A percentile compares a stretch with the other conserved stretches of the same genome.
Evolutionary conservation across 2,797 vertebrate genomes (phyloP).

Genomic region (Pogonophryne albipinna): DNA sequence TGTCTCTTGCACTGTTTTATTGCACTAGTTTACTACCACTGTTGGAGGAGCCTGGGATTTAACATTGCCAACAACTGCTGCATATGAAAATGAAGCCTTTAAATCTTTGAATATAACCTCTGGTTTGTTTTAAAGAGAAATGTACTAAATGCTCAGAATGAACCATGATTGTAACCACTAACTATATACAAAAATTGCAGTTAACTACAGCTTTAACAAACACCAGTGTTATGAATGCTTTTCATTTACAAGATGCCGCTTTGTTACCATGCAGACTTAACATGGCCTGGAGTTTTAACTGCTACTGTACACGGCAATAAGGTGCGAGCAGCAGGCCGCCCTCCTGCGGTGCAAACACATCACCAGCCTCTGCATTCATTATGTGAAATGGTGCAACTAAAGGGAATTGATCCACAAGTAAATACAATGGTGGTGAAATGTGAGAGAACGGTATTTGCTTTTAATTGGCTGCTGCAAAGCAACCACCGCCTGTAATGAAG

Average conservation of each 20-base stretch:
- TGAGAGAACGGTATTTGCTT: slow-evolving; percentile 72
- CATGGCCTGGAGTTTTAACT: slow-evolving; percentile 32
- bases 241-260: slow-evolving; percentile 19
- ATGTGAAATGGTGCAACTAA: slow-evolving; percentile 72
- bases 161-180: background rate
- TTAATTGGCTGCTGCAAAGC: slow-evolving; percentile 78
- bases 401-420: slow-evolving; percentile 72
- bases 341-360: slow-evolving; percentile 67
- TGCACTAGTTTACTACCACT: too few relatives aligned
- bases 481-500: slow-evolving; percentile 74
- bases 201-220: slow-evolving; percentile 24
- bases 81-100: too few relatives aligned
- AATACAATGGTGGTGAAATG: slow-evolving; percentile 72
- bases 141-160: background rate
- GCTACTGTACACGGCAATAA: slow-evolving; percentile 49
- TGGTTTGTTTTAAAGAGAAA: slow-evolving; percentile 3
- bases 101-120: background rate
- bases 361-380: slow-evolving; percentile 72
- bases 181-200: background rate
- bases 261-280: slow-evolving; percentile 32
- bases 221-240: slow-evolving; percentile 24
- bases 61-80: too few relatives aligned
- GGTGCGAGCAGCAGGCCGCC: slow-evolving; percentile 18
- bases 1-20: too few relatives aligned
- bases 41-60: too few relatives aligned